phyloP scores from a whole-genome alignment of 1,140 invertebrate genomes.

The Parapsyche elsis region DNA sequence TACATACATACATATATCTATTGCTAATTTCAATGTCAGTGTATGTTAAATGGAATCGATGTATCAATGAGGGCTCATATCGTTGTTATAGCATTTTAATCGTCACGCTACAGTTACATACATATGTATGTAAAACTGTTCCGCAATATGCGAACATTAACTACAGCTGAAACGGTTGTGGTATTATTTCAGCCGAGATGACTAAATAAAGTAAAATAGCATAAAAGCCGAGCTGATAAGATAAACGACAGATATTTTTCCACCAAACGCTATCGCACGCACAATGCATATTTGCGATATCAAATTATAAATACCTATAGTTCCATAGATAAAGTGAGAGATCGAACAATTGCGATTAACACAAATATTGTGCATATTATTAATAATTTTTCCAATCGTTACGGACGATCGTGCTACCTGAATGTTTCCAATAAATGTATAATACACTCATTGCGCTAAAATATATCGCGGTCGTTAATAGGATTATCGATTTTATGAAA shows the following conservation, averaged over 20 bases:
- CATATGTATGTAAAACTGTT: too few species aligned
- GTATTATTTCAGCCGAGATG: conserved; percentile 8
- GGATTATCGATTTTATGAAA: conserved; percentile 10
- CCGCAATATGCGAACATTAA: not conserved
- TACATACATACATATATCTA: too few species aligned
- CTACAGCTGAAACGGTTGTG: not conserved
- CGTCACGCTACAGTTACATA: not conserved
- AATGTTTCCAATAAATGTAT: not conserved
- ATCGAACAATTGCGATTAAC: not conserved
- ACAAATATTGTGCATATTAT: too few species aligned
- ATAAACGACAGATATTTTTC: conserved; percentile 5
- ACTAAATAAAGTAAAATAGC: not conserved
- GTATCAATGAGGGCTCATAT: too few species aligned
- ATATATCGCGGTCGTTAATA: not conserved
- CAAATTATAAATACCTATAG: not conserved
- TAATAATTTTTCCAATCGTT: too few species aligned
- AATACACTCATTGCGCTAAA: not conserved
- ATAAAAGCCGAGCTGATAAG: not conserved
- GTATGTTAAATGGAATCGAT: too few species aligned
- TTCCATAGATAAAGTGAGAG: not conserved
- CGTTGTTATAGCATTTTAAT: too few species aligned
- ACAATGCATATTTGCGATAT: conserved; percentile 7
- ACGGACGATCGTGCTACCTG: too few species aligned
- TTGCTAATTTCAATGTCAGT: too few species aligned
- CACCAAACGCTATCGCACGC: not conserved